Evolutionary conservation across 2,113 vertebrate genomes (phyloP).

Genomic region (Takifugu bimaculatus): DNA sequence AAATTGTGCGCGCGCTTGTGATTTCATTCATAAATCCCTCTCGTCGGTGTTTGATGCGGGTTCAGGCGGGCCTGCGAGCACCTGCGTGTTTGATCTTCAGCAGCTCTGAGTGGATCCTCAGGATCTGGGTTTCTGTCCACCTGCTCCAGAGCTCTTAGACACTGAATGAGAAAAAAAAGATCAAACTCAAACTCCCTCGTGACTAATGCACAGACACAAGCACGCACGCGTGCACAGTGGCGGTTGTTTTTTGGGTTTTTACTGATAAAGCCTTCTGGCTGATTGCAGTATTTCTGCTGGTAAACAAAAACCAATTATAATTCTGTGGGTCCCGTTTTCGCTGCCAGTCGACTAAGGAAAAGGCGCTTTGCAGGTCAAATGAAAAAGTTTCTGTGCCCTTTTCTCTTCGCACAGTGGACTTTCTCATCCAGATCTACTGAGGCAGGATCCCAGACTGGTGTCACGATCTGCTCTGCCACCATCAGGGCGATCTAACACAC

Average conservation of each 20-base stretch:
- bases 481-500: too few species aligned
- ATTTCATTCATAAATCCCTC: conserved; percentile 66
- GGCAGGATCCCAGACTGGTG: too few species aligned
- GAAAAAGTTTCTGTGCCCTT: conserved; percentile 32
- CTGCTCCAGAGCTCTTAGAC: too few species aligned
- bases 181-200: neutral
- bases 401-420: neutral
- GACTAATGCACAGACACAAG: conserved; percentile 16
- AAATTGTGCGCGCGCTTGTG: conserved; percentile 18
- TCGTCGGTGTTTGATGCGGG: conserved; percentile 12
- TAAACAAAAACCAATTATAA: conserved; percentile 69
- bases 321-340: conserved; percentile 17
- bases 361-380: conserved; percentile 29
- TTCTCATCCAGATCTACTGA: too few species aligned
- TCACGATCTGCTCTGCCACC: too few species aligned
- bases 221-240: conserved; percentile 14
- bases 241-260: conserved; percentile 17
- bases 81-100: conserved; percentile 20
- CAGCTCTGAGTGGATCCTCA: too few species aligned
- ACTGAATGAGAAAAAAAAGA: too few species aligned
- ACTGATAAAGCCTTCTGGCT: conserved; percentile 47
- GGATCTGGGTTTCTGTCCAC: too few species aligned
- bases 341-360: neutral
- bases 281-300: conserved; percentile 59
- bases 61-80: conserved; percentile 17